phyloP scores from a whole-genome alignment of 2,797 vertebrate genomes.

The Buphagus erythrorhynchus region DNA sequence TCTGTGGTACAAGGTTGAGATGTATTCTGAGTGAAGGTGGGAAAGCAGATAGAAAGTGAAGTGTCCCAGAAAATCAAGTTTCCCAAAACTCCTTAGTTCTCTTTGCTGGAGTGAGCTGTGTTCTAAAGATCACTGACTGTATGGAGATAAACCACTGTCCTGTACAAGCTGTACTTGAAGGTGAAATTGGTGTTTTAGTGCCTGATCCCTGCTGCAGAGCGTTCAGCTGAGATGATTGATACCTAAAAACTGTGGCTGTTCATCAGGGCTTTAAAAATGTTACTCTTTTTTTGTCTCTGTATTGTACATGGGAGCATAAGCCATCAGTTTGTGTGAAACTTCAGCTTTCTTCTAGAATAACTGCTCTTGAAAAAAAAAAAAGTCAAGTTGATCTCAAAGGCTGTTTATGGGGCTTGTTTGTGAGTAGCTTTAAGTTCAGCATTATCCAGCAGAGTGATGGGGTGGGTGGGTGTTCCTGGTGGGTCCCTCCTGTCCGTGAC shows the following conservation, averaged over 20 bases:
- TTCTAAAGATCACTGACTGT: not conserved
- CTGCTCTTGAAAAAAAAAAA: not conserved
- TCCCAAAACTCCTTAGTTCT: not conserved
- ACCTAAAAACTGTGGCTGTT: slow-evolving; percentile 41
- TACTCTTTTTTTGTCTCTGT: not conserved
- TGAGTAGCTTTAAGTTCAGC: not conserved
- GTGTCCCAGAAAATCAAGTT: not conserved
- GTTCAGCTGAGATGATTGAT: not conserved
- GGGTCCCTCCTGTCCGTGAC: not conserved
- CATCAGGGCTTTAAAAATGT: slow-evolving; percentile 11
- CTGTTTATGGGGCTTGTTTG: not conserved
- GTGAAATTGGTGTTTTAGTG: not conserved
- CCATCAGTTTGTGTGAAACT: slow-evolving; percentile 36
- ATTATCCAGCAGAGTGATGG: not conserved
- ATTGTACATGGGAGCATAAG: slow-evolving; percentile 3
- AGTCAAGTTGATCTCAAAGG: not conserved
- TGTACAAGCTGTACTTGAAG: slow-evolving; percentile 18
- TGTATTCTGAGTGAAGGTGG: not conserved
- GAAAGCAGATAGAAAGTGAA: not conserved
- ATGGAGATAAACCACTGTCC: slow-evolving; percentile 24
- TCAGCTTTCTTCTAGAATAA: not conserved
- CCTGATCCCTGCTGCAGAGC: slow-evolving; percentile 5
- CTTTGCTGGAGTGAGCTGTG: not conserved
- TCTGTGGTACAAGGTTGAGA: slow-evolving; percentile 49
- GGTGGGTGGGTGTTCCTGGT: not conserved